Evolutionary conservation across 1,140 invertebrate genomes (phyloP).

Genomic region (Tenebrio molitor): DNA sequence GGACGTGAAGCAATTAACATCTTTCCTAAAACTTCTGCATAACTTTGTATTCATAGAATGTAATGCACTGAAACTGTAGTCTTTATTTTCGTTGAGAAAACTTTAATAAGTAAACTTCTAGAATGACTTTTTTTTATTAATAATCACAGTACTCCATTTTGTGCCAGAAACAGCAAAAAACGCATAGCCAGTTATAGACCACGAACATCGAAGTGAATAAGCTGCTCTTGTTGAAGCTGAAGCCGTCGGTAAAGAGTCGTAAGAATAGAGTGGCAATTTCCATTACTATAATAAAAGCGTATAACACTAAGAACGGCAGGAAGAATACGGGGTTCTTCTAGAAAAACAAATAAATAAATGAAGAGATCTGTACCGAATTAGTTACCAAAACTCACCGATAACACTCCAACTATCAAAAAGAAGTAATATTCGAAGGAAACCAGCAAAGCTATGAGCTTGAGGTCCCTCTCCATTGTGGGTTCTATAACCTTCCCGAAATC

Average conservation of each 20-base stretch:
- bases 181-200: constrained; percentile 60
- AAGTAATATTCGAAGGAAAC: constrained; percentile 61
- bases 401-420: constrained; percentile 58
- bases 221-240: constrained; percentile 54
- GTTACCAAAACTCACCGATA: constrained; percentile 56
- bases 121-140: constrained; percentile 46
- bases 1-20: no score
- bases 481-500: constrained; percentile 55
- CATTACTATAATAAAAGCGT: constrained; percentile 58
- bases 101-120: background rate
- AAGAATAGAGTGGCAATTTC: constrained; percentile 58
- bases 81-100: no score
- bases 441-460: constrained; percentile 60
- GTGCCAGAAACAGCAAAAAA: constrained; percentile 59
- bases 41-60: no score
- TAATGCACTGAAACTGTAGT: background rate
- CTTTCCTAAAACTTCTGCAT: no score
- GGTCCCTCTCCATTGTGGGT: constrained; percentile 59
- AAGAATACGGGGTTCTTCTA: constrained; percentile 60
- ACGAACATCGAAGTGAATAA: constrained; percentile 58
- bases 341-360: constrained; percentile 42
- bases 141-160: constrained; percentile 58
- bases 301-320: constrained; percentile 58
- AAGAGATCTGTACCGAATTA: background rate
- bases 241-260: constrained; percentile 54